Base-by-base conservation (phyloP, 2,888 invertebrate genomes). In the Maniola hyperantus region DNA sequence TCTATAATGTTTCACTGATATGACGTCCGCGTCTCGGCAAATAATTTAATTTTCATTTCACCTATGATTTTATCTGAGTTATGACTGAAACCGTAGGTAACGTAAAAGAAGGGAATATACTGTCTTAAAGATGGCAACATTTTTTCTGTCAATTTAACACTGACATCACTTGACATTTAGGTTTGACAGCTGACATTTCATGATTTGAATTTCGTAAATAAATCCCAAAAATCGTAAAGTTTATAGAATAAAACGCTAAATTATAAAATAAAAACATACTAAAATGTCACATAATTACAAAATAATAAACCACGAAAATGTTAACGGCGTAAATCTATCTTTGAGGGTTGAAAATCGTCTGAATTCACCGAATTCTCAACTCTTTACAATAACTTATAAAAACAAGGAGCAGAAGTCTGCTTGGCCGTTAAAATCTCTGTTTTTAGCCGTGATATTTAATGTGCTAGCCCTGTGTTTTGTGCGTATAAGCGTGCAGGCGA, bases 381-480 rank as follows among this genome's bases (percentile, higher is more conserved):
- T 78, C n/a, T 91, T 87, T 72, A 87, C 83, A 13, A 85, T 92
- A 66, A 82, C 86, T 0, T 92, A 82, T 65, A 88, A 85, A 82
- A 85, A 74, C 64, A 78, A 78, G 48, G 76, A 77, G 71, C 80
- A 78, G 34, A 84, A 76, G 20, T 77, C 80, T 1, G 70, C 77
- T 36, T 89, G 87, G 85, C 79, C 84, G 0, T 81, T 82, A 73
- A 68, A 77, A 13, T 86, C 88, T 1, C 71, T 91, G 20, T 72
- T 85, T 58, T 69, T 88, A 44, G 89, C 88, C 18, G 72, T 89
- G 63, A 66, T 91, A 63, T 83, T 87, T 68, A 91, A 91, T 78
- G 77, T 85, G 54, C 48, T 89, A 73, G 83, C 85, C 1, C 72
- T 89, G 33, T 76, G 75, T 57, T 89, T 83, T 60, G 75, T 89